phyloP scores from a whole-genome alignment of 2,888 invertebrate genomes.

The Philonicus albiceps region DNA sequence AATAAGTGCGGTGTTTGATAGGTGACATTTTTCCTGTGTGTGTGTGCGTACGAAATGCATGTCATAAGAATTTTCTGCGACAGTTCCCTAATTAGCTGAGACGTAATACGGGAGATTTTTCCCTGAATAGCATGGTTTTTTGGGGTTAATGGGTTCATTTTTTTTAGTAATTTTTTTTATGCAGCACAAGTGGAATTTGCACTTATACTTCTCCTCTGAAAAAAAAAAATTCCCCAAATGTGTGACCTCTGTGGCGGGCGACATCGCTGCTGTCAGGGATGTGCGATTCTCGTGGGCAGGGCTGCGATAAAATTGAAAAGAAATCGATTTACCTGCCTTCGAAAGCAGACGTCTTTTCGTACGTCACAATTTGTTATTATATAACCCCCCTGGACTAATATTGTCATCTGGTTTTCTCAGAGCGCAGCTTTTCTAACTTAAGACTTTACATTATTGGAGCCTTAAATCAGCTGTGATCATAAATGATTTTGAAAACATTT shows the following conservation, averaged over 20 bases:
- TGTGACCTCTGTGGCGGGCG: not conserved
- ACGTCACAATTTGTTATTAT: not conserved
- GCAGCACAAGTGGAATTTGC: not conserved
- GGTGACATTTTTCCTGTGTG: not conserved
- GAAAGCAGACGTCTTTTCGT: not conserved
- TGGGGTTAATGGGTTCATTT: not conserved
- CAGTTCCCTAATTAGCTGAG: conserved; percentile 8
- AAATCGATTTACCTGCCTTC: not conserved
- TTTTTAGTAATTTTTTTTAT: no score
- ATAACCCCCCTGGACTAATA: not conserved
- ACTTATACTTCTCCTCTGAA: not conserved
- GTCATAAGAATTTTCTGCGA: not conserved
- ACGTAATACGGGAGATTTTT: not conserved
- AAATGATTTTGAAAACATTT: no score
- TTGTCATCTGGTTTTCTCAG: not conserved
- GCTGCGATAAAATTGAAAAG: not conserved
- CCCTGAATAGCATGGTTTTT: not conserved
- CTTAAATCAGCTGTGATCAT: no score
- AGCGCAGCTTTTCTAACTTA: not conserved
- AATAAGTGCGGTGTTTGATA: not conserved
- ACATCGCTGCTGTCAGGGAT: not conserved
- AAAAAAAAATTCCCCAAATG: not conserved
- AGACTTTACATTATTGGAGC: no score
- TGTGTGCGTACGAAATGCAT: not conserved
- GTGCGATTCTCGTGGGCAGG: not conserved